These are phyloP conservation scores for Brachyrhaphis roseni DNA, from an alignment of 2,797 vertebrate genomes.

Conservation along the genomic window DNA sequence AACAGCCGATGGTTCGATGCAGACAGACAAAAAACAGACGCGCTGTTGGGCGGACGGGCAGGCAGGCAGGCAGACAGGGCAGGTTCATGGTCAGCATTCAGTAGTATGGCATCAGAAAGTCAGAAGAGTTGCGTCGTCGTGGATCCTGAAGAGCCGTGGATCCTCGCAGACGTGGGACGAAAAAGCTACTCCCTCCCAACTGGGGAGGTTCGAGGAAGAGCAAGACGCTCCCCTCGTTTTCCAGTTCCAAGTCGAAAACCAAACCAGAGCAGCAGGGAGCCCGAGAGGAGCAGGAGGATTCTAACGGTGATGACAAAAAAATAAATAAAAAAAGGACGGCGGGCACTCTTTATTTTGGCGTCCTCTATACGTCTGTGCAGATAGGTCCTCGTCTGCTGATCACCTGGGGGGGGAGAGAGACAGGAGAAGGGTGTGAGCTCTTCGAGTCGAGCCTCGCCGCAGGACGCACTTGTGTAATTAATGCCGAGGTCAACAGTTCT, in stretches of 20 bases:
- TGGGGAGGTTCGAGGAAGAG: conserved; percentile 51
- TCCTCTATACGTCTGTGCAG: conserved; percentile 42
- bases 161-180: conserved; percentile 55
- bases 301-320: conserved; percentile 23
- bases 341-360: conserved; percentile 26
- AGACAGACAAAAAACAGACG: conserved; percentile 46
- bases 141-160: conserved; percentile 63
- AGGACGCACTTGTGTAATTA: conserved; percentile 76
- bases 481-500: conserved; percentile 60
- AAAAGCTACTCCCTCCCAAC: conserved; percentile 24
- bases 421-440: conserved; percentile 6
- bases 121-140: conserved; percentile 23
- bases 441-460: conserved; percentile 59
- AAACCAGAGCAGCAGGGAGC: conserved; percentile 35
- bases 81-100: conserved; percentile 81
- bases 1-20: conserved; percentile 68
- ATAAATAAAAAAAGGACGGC: conserved; percentile 13
- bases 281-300: conserved; percentile 36
- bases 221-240: conserved; percentile 72
- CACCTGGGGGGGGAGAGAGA: conserved; percentile 68
- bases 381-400: conserved; percentile 55
- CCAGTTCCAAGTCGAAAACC: conserved; percentile 48
- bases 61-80: conserved; percentile 54
- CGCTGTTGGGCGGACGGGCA: conserved; percentile 35
- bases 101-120: conserved; percentile 82